Evolutionary conservation across 2,888 invertebrate species (phyloP).

Genomic region (Latrodectus hesperus): DNA sequence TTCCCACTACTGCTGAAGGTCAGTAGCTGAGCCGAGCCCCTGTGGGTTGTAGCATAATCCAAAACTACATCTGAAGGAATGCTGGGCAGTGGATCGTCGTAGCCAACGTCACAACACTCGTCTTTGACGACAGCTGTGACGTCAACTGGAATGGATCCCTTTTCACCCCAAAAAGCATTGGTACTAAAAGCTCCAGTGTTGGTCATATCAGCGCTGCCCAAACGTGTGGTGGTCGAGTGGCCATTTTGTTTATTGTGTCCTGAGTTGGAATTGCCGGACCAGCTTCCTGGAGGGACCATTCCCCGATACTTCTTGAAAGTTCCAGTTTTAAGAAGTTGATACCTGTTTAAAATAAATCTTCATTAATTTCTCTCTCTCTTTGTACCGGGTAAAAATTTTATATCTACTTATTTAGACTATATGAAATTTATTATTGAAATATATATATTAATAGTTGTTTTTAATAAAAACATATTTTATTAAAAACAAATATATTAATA

Average conservation of each 20-base stretch:
- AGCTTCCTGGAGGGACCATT: constrained; percentile 63
- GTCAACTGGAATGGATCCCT: constrained; percentile 24
- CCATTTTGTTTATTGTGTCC: constrained; percentile 65
- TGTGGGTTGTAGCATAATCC: constrained; percentile 39
- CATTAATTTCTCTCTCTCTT: too few species aligned
- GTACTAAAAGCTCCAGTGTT: constrained; percentile 43
- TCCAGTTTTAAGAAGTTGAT: constrained; percentile 71
- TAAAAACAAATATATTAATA: too few species aligned
- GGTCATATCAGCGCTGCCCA: constrained; percentile 59
- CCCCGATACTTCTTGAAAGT: constrained; percentile 69
- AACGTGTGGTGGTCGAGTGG: constrained; percentile 57
- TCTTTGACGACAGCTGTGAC: constrained; percentile 39
- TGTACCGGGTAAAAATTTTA: too few species aligned
- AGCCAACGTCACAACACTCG: constrained; percentile 31
- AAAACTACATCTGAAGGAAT: constrained; percentile 29
- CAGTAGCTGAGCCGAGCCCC: constrained; percentile 42
- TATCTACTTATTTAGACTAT: too few species aligned
- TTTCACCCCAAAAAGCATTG: constrained; percentile 58
- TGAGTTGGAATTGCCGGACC: constrained; percentile 67
- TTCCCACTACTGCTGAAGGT: constrained; percentile 59
- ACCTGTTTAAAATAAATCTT: constrained; percentile 16
- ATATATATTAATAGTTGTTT: too few species aligned
- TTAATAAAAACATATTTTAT: too few species aligned
- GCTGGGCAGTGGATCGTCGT: constrained; percentile 18
- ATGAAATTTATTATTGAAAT: too few species aligned